These are phyloP conservation scores for Pseudonaja textilis DNA, from an alignment of 2,113 vertebrate genomes.

Conservation along the genomic window DNA sequence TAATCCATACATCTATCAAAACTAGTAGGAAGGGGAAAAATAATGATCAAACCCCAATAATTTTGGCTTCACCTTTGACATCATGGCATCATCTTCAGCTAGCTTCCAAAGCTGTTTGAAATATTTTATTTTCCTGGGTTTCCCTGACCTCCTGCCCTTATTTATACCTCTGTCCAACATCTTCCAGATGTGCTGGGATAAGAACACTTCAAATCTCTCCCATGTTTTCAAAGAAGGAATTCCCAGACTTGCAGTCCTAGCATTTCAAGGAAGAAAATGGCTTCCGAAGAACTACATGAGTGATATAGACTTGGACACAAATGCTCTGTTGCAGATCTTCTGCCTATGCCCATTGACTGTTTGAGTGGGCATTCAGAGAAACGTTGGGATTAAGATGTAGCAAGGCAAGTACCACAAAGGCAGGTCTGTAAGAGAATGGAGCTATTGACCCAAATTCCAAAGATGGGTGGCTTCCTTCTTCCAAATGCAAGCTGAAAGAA, in stretches of 20 bases:
- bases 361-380: not conserved
- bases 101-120: not conserved
- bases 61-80: not conserved
- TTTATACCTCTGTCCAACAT: not conserved
- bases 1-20: not conserved
- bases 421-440: not conserved
- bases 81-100: not conserved
- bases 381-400: not conserved
- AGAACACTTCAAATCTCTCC: not conserved
- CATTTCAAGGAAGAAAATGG: not conserved
- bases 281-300: not conserved
- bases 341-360: not conserved
- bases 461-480: not conserved
- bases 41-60: not conserved
- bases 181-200: not conserved
- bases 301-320: not conserved
- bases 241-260: not conserved
- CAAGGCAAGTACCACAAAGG: not conserved
- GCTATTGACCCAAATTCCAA: not conserved
- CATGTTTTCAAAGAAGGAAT: not conserved
- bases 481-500: not conserved
- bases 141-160: not conserved
- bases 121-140: not conserved
- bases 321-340: not conserved
- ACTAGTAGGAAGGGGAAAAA: not conserved